phyloP scores from a whole-genome alignment of 35 echinoderm and acorn worm species.

The Chiridota heheva region DNA sequence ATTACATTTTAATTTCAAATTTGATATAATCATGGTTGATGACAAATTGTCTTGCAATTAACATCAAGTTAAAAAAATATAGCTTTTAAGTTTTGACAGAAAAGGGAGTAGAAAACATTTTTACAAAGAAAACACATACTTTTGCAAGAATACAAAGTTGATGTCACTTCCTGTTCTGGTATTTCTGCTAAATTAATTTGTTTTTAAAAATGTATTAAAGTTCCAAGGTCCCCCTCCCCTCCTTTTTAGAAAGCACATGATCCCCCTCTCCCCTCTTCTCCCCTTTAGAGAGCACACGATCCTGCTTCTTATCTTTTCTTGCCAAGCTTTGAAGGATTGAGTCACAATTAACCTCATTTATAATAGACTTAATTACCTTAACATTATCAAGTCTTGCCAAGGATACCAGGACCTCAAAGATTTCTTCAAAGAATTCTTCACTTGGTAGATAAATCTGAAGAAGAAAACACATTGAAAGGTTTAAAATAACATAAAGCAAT shows the following conservation, averaged over 20 bases:
- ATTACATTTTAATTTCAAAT: too few relatives aligned
- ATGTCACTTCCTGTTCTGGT: background rate
- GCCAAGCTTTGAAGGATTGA: too few relatives aligned
- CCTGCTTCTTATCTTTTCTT: too few relatives aligned
- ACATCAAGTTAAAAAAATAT: too few relatives aligned
- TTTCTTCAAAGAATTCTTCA: constrained; percentile 51
- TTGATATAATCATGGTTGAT: too few relatives aligned
- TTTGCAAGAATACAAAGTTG: background rate
- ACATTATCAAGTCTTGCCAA: constrained; percentile 58
- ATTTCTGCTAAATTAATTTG: background rate
- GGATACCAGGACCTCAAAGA: constrained; percentile 56
- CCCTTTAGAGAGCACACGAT: too few relatives aligned
- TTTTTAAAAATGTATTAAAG: background rate
- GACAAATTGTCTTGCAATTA: too few relatives aligned
- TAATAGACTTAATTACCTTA: constrained; percentile 65
- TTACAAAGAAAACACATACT: too few relatives aligned
- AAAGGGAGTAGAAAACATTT: too few relatives aligned
- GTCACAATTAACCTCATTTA: too few relatives aligned
- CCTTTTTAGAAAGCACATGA: background rate
- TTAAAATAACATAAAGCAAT: background rate
- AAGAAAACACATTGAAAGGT: constrained; percentile 18
- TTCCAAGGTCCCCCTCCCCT: background rate
- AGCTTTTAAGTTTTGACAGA: too few relatives aligned
- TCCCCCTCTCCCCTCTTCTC: too few relatives aligned
- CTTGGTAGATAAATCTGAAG: constrained; percentile 53